Evolutionary conservation across 2,113 vertebrate species (phyloP).

Genomic region (Calypte anna): DNA sequence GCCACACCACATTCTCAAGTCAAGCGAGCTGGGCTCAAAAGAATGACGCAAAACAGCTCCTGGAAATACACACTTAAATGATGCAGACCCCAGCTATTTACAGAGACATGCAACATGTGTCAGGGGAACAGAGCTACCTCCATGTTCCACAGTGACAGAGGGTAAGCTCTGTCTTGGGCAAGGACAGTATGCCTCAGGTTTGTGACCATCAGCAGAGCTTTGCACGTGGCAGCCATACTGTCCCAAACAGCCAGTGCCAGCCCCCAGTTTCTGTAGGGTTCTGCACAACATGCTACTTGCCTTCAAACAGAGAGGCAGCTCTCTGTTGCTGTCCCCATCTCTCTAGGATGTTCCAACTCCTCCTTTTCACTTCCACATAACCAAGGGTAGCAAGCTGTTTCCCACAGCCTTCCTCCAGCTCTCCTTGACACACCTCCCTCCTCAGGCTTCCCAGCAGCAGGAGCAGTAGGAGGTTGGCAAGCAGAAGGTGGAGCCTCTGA

Average conservation of each 20-base stretch:
- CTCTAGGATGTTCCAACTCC: neutral
- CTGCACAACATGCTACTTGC: neutral
- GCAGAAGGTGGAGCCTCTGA: neutral
- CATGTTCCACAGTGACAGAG: fast-evolving
- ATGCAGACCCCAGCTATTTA: neutral
- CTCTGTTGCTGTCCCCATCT: neutral
- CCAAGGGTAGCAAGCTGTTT: neutral
- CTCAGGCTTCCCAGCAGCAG: neutral
- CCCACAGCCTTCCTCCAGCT: neutral
- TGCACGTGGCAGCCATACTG: fast-evolving
- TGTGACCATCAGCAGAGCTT: neutral
- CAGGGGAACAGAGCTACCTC: neutral
- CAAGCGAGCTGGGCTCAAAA: neutral
- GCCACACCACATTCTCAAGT: neutral
- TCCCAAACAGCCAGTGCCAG: neutral
- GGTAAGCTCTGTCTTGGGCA: fast-evolving
- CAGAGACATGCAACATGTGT: fast-evolving
- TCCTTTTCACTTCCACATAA: neutral
- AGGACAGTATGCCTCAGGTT: neutral
- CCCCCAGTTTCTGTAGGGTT: neutral
- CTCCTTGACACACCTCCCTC: neutral
- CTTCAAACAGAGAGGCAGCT: neutral
- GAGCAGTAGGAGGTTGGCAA: neutral
- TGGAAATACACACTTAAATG: neutral
- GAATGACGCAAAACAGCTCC: neutral